These are phyloP conservation scores for Gnatocerus cornutus DNA, from an alignment of 2,888 invertebrate species.

Conservation along the genomic window DNA sequence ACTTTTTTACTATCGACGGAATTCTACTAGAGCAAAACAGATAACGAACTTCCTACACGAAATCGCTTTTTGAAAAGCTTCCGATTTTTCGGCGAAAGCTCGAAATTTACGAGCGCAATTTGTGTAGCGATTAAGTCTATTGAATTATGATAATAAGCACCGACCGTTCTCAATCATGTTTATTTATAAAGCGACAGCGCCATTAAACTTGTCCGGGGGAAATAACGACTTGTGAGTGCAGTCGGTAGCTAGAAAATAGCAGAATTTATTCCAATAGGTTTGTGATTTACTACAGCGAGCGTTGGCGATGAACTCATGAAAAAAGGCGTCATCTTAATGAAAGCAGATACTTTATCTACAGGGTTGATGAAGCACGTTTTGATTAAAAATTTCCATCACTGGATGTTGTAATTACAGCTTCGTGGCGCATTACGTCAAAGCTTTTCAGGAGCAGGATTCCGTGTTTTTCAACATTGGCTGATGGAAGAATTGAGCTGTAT, in stretches of 20 bases:
- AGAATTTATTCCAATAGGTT: conserved; percentile 33
- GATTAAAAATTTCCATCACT: conserved; percentile 31
- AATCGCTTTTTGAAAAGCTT: conserved; percentile 28
- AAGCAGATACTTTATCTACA: conserved; percentile 5
- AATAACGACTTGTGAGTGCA: conserved; percentile 37
- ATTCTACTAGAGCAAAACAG: conserved; percentile 24
- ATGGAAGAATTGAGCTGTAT: background rate
- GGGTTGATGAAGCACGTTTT: conserved; percentile 28
- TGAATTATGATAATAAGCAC: conserved; percentile 43
- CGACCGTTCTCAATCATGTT: conserved; percentile 37
- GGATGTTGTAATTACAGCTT: conserved; percentile 28
- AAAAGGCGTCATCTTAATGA: conserved; percentile 16
- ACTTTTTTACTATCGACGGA: background rate
- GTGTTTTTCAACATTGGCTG: background rate
- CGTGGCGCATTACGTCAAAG: conserved; percentile 1
- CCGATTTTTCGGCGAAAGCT: conserved; percentile 4
- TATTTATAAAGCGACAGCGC: conserved; percentile 39
- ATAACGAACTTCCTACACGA: conserved; percentile 28
- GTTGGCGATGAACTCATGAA: background rate
- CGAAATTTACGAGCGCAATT: conserved; percentile 33
- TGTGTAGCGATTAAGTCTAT: conserved; percentile 36
- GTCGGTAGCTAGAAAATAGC: conserved; percentile 30
- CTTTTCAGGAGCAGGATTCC: conserved; percentile 2
- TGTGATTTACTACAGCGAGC: conserved; percentile 31
- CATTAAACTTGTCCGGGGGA: conserved; percentile 40